Evolutionary conservation across 1,140 invertebrate species (phyloP).

Genomic region (Bombus turneri): DNA sequence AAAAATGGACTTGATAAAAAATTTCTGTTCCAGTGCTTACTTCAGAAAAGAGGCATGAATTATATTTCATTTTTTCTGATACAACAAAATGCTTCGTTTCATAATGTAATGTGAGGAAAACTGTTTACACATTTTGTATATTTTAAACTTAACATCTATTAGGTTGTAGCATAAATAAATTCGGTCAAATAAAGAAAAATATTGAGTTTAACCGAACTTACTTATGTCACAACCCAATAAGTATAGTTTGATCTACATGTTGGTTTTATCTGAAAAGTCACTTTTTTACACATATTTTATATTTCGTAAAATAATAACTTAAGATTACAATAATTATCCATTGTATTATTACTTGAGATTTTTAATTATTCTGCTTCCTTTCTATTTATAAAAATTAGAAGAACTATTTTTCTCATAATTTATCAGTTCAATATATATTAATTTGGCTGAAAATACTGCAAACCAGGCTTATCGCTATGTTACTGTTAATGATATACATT

Average conservation of each 20-base stretch:
- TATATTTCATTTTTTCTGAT: conserved; percentile 44
- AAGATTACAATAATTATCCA: not conserved
- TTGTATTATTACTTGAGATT: conserved; percentile 4
- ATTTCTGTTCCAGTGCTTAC: conserved; percentile 63
- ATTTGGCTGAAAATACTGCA: not conserved
- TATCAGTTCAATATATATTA: not conserved
- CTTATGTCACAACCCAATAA: too few species aligned
- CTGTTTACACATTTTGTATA: conserved; percentile 32
- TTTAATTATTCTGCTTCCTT: conserved; percentile 10
- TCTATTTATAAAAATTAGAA: not conserved
- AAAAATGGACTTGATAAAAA: conserved; percentile 68
- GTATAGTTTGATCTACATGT: not conserved
- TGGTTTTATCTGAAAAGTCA: not conserved
- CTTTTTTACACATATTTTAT: conserved; percentile 8
- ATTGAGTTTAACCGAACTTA: too few species aligned
- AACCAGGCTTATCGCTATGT: conserved; percentile 9
- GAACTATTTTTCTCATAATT: not conserved
- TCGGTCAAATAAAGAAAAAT: too few species aligned
- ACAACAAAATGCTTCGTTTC: conserved; percentile 23
- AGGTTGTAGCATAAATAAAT: too few species aligned
- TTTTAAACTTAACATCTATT: conserved; percentile 1
- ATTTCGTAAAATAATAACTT: conserved; percentile 5
- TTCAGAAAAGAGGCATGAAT: conserved; percentile 42
- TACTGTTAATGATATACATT: conserved; percentile 24
- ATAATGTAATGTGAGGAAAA: conserved; percentile 23